Evolutionary conservation across 2,888 invertebrate species (phyloP).

Genomic region (Drosophila niveifrons): DNA sequence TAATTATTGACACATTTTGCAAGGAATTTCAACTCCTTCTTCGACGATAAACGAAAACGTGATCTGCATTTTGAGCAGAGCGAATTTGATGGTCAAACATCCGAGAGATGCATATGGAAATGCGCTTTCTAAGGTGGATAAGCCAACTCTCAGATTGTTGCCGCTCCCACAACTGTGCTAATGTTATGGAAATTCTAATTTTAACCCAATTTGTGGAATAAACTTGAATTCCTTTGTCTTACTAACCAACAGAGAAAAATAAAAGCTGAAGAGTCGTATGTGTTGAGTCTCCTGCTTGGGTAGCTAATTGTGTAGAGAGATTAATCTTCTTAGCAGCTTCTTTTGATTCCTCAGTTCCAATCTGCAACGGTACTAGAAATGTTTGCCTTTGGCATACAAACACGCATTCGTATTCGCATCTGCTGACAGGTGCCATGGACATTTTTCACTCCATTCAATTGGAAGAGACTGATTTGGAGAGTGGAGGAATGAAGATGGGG

Average conservation of each 20-base stretch:
- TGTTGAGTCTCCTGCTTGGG: background rate
- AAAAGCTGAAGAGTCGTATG: background rate
- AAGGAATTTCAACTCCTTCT: constrained; percentile 61
- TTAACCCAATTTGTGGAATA: constrained; percentile 61
- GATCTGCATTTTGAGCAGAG: constrained; percentile 49
- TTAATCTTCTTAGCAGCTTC: constrained; percentile 20
- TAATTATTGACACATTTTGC: constrained; percentile 84
- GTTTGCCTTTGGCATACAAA: constrained; percentile 40
- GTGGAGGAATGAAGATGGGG: constrained; percentile 2
- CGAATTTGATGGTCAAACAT: constrained; percentile 35
- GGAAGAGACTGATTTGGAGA: constrained; percentile 19
- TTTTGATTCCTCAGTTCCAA: constrained; percentile 18
- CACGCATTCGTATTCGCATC: constrained; percentile 47
- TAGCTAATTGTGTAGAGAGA: constrained; percentile 40
- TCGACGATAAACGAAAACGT: constrained; percentile 62
- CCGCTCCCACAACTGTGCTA: constrained; percentile 42
- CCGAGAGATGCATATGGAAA: constrained; percentile 65
- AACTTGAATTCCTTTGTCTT: constrained; percentile 17
- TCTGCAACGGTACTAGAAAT: constrained; percentile 59
- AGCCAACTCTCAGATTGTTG: constrained; percentile 9
- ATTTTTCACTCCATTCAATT: constrained; percentile 68
- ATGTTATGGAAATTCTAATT: constrained; percentile 59
- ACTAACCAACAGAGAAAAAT: constrained; percentile 31
- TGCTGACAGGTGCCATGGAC: constrained; percentile 69
- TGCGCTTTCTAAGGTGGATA: constrained; percentile 61